Evolutionary conservation across 2,888 invertebrate genomes (phyloP).

Genomic region (Zonitis immaculata): DNA sequence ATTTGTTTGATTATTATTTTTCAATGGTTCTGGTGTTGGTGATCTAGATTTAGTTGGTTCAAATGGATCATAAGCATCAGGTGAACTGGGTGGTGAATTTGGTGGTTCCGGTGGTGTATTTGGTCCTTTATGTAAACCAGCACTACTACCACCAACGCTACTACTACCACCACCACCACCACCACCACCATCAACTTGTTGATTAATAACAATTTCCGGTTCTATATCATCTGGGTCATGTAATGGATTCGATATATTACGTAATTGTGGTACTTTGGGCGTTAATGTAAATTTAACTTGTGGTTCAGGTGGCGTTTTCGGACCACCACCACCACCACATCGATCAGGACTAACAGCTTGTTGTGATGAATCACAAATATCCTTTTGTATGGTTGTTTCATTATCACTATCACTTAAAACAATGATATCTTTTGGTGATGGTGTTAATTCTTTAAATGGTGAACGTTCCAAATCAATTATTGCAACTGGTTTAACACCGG

Average conservation of each 20-base stretch:
- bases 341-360: slow-evolving; percentile 41
- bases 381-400: slow-evolving; percentile 45
- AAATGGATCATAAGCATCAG: slow-evolving; percentile 86
- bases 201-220: slow-evolving; percentile 34
- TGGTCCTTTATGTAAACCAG: slow-evolving; percentile 60
- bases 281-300: slow-evolving; percentile 61
- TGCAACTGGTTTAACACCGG: slow-evolving; percentile 67
- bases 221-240: slow-evolving; percentile 55
- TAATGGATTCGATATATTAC: slow-evolving; percentile 57
- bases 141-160: no score
- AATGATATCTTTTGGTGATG: slow-evolving; percentile 76
- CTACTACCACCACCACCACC: slow-evolving; percentile 13
- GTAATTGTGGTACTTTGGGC: slow-evolving; percentile 52
- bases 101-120: slow-evolving; percentile 69
- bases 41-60: slow-evolving; percentile 82
- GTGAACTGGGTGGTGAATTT: slow-evolving; percentile 64
- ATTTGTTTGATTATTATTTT: slow-evolving; percentile 14
- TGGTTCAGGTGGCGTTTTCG: slow-evolving; percentile 72
- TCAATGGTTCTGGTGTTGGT: slow-evolving; percentile 53
- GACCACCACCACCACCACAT: slow-evolving; percentile 55
- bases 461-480: slow-evolving; percentile 82
- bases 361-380: slow-evolving; percentile 38
- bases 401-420: slow-evolving; percentile 79
- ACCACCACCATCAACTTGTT: slow-evolving; percentile 29
- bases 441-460: slow-evolving; percentile 77